Base-by-base conservation (phyloP, 92 coral and sea anemone genomes). In the Parazoanthus swiftii region DNA sequence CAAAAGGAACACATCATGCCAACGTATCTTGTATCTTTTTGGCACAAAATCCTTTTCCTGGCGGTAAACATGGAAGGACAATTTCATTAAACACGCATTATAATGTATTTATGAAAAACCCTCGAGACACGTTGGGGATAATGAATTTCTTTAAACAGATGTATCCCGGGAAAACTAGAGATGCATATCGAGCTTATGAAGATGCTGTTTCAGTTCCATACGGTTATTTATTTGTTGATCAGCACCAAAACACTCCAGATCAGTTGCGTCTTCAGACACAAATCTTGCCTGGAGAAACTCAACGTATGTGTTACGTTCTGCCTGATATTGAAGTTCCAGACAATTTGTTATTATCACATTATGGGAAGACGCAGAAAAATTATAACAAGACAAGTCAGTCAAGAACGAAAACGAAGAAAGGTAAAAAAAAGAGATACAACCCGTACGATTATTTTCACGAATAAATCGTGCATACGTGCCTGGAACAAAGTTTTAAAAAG, bases 171-270 rank as follows among this genome's bases (percentile, higher is more conserved):
- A 8, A 26, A 3, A n/a, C 38, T 0, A 79, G 56, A 29, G 26
- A 54, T 1, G 84, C 84, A 0, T 38, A 54, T 65, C 0, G 56
- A 10, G 70, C 71, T 0, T 80, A 54, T 42, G 25, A 80, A 54
- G 15, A 56, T 2, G 84, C 84, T 6, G 44, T 29, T 1, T 8
- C 15, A 2, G 0, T 7, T 11, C 70, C 43, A n/a, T 80, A 51
- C 71, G 84, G 84, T 0, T 80, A 80, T 16, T 26, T 80, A 1
- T 80, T 80, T 56, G 8, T 80, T 11, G 84, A 80, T 14, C 46
- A 80, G 33, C 84, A 80, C 33, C 84, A 80, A 11, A 2, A 0
- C 11, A 56, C 84, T 7, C 84, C 84, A 33, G 84, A 80, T 4
- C 7, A 0, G 1, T 26, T 8, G 1, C 84, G 84, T 33, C 25